A percentile compares a stretch with the other conserved stretches of the same genome.
These are phyloP conservation scores for Osmerus mordax DNA, from an alignment of 2,113 vertebrate species.

Conservation along the genomic window DNA sequence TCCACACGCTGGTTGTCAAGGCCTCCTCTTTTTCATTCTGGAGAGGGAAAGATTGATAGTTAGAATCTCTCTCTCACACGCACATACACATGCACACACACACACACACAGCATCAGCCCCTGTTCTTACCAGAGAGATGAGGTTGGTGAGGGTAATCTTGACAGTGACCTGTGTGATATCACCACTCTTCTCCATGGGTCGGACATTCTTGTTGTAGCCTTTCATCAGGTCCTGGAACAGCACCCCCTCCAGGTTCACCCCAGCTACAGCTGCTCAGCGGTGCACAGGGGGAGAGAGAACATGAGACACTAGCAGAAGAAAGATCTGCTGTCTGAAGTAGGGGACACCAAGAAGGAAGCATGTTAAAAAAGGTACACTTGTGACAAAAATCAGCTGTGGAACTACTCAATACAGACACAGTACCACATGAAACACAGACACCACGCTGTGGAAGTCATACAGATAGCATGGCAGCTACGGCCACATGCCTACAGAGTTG, in stretches of 20 bases:
- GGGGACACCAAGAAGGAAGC: no score
- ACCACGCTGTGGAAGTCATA: no score
- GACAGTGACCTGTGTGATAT: constrained; percentile 81
- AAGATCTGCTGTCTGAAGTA: no score
- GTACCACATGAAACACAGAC: no score
- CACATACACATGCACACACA: background rate
- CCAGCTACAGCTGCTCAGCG: constrained; percentile 73
- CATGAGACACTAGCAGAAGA: background rate
- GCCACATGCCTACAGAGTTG: no score
- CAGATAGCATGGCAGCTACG: no score
- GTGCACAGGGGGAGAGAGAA: constrained; percentile 50
- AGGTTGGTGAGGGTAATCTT: constrained; percentile 97
- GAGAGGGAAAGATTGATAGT: constrained; percentile 25
- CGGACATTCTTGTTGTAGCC: constrained; percentile 82
- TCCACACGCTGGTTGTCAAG: constrained; percentile 92
- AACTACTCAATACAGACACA: no score
- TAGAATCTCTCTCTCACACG: background rate
- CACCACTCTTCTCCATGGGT: constrained; percentile 65
- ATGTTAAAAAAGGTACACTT: no score
- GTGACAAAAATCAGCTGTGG: no score
- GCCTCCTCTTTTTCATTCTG: constrained; percentile 92
- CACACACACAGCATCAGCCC: background rate
- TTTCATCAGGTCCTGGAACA: constrained; percentile 84
- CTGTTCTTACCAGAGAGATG: constrained; percentile 83
- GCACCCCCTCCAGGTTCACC: constrained; percentile 83